Base-by-base conservation (phyloP, 2,888 invertebrate genomes). In the Lochmaea crataegi region DNA sequence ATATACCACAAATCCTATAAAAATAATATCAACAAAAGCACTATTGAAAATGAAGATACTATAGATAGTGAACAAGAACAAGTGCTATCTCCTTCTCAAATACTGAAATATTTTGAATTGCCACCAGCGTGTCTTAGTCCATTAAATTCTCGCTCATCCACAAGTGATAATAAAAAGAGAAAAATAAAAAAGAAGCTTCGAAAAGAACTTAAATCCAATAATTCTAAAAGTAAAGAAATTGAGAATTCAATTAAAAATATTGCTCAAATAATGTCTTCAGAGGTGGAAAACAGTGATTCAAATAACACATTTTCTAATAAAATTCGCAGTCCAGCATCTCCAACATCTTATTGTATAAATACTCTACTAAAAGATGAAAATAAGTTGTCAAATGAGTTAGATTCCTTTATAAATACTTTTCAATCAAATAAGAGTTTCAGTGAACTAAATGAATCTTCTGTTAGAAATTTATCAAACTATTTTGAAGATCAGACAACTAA, bases 341-440 rank as follows among this genome's bases (percentile, higher is more conserved):
- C 58, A 63, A 42, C 48, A 38, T 51, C 63, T 11, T 58, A 41
- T 5, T 63, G 57, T 32, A 75, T 70, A 22, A 67, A 53, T 11
- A 18, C 61, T 16, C n/a, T 66, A 16, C 18, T 71, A 5, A 38
- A 48, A 38, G 61, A 66, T 12, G 61, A 60, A 42, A 38, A 51
- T 58, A 32, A 68, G 16, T 60, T 65, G 56, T 12, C 58, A 22
- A 12, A 48, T 51, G 66, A 73, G 61, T 58, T 76, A 14, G 65
- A 72, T 53, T 68, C 69, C 22, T 74, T 74, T 26, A 26, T 76
- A 51, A 57, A 63, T 22, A 71, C 67, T 57, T 65, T 72, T 12
- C 70, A 73, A 14, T 61, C 72, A 11, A 66, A 73, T 68, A 65
- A 16, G 26, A 72, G 64, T 16, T 65, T 71, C 14, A 74, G 32